Percentiles rank a stretch among this genome's conserved stretches.
These are phyloP conservation scores for Xestia sexstrigata DNA, from an alignment of 2,888 invertebrate species.

Conservation along the genomic window DNA sequence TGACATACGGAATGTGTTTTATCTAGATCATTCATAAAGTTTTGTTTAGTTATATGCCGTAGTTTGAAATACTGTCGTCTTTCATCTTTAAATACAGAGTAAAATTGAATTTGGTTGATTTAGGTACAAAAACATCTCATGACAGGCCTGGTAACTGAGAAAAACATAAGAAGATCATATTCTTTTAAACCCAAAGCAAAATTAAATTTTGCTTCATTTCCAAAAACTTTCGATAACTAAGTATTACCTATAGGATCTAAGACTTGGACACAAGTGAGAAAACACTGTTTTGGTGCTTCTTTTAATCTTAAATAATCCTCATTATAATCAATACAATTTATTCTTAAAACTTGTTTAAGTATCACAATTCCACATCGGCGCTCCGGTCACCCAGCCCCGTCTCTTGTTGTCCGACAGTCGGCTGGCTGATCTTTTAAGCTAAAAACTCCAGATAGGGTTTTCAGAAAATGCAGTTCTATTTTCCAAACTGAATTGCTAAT, in stretches of 20 bases:
- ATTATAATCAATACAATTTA: background rate
- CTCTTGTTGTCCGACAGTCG: background rate
- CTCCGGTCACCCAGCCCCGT: background rate
- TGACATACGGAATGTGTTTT: conserved; percentile 28
- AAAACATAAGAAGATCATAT: background rate
- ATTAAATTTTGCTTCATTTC: background rate
- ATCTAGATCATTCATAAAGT: conserved; percentile 22
- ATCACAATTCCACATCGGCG: background rate
- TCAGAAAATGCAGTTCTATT: background rate
- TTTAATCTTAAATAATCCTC: background rate
- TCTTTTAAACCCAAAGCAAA: background rate
- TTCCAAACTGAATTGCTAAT: background rate
- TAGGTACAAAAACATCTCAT: background rate
- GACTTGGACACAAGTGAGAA: background rate
- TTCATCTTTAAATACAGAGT: background rate
- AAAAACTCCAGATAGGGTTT: background rate
- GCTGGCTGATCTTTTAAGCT: background rate
- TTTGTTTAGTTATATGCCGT: background rate
- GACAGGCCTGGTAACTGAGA: background rate
- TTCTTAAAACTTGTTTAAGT: background rate
- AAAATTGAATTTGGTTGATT: background rate
- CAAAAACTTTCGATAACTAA: too few species aligned
- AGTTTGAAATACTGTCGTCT: background rate
- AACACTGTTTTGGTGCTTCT: background rate
- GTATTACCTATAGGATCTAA: background rate